Evolutionary conservation across 1,140 invertebrate genomes (phyloP).

Genomic region (Bombus huntii): DNA sequence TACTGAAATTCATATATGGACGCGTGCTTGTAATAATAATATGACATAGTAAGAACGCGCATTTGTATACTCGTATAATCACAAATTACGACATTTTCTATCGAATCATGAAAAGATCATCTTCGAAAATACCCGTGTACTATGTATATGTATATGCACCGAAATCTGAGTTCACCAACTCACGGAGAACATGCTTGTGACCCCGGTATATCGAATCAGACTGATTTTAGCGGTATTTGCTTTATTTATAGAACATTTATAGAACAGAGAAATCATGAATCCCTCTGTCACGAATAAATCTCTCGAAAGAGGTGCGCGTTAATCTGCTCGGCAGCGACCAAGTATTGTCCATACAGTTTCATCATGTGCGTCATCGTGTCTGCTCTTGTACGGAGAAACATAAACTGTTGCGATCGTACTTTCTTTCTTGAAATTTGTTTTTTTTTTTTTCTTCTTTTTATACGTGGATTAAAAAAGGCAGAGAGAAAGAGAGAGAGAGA

Average conservation of each 20-base stretch:
- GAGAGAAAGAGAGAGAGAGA: not conserved
- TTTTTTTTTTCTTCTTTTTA: not conserved
- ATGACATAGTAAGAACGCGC: no score
- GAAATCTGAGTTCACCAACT: slow-evolving; percentile 37
- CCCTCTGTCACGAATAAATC: slow-evolving; percentile 32
- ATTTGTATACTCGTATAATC: not conserved
- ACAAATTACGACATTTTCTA: not conserved
- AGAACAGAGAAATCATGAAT: slow-evolving; percentile 25
- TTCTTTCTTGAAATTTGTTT: not conserved
- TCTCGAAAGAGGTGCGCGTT: slow-evolving; percentile 18
- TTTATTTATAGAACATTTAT: slow-evolving; percentile 50
- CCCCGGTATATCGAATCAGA: slow-evolving; percentile 59
- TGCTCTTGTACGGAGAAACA: slow-evolving; percentile 23
- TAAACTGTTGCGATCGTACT: not conserved
- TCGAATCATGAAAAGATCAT: not conserved
- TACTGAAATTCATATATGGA: not conserved
- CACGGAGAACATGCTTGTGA: slow-evolving; percentile 31
- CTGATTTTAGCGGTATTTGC: slow-evolving; percentile 63
- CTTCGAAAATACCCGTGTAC: slow-evolving; percentile 14
- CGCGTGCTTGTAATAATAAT: not conserved
- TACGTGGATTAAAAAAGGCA: not conserved
- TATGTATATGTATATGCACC: no score
- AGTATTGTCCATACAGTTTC: slow-evolving; percentile 23
- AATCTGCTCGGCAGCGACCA: slow-evolving; percentile 6
- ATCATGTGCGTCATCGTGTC: slow-evolving; percentile 32